These are phyloP conservation scores for Oryctolagus cuniculus DNA, from an alignment of 2,113 vertebrate genomes.

Conservation along the genomic window mOryCun1.1 NC_091434.1:123650001-123650500, in stretches of 20 bases:
- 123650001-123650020: neutral
- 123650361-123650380: neutral
- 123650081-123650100: no score
- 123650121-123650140: neutral
- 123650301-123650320: neutral
- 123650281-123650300: conserved; percentile 11
- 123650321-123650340: neutral
- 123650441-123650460: no score
- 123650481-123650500: no score
- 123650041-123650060: neutral
- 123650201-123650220: neutral
- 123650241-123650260: neutral
- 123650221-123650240: neutral
- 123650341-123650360: neutral
- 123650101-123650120: neutral
- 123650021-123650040: neutral
- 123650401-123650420: neutral
- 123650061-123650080: neutral
- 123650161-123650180: neutral
- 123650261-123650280: neutral
- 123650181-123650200: neutral
- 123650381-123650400: neutral
- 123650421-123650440: no score
- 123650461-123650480: no score
- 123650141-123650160: neutral